phyloP scores from a whole-genome alignment of 2,113 vertebrate species.

The Pseudolaguvia tuberculata region DNA sequence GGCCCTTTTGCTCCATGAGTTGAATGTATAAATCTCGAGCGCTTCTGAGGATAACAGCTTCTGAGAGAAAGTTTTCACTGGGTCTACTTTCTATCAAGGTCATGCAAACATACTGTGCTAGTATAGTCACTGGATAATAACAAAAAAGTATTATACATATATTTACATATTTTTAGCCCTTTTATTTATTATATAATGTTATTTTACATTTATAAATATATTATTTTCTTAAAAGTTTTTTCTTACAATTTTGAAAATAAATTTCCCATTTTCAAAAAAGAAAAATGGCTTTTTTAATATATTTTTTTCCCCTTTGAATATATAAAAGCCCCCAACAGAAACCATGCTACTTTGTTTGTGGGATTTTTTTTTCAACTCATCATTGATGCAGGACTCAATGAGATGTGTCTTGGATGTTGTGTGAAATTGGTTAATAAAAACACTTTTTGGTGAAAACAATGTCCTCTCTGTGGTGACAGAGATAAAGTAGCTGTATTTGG shows the following conservation, averaged over 20 bases:
- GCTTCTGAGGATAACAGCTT: not conserved
- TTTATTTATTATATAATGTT: too few relatives aligned
- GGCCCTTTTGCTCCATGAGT: slow-evolving; percentile 16
- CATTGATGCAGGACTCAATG: slow-evolving; percentile 68
- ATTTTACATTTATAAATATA: too few relatives aligned
- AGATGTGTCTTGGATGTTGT: slow-evolving; percentile 90
- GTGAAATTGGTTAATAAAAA: slow-evolving; percentile 94
- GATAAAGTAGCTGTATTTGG: slow-evolving; percentile 92
- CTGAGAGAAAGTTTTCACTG: slow-evolving; percentile 14
- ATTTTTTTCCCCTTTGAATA: slow-evolving; percentile 20
- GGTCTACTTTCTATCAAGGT: slow-evolving; percentile 8
- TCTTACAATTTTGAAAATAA: not conserved
- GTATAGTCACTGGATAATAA: not conserved
- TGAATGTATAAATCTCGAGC: slow-evolving; percentile 11
- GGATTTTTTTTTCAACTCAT: slow-evolving; percentile 40
- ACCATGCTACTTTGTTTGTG: slow-evolving; percentile 32
- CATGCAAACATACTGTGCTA: not conserved
- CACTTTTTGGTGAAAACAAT: slow-evolving; percentile 96
- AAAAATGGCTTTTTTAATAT: not conserved
- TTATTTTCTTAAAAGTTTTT: too few relatives aligned
- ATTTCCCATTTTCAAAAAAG: not conserved
- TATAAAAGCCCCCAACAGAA: slow-evolving; percentile 22
- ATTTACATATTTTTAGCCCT: not conserved
- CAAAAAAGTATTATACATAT: not conserved
- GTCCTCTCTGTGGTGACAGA: slow-evolving; percentile 93